These are phyloP conservation scores for Synergus japonicus DNA, from an alignment of 2,888 invertebrate species.

Conservation along the genomic window DNA sequence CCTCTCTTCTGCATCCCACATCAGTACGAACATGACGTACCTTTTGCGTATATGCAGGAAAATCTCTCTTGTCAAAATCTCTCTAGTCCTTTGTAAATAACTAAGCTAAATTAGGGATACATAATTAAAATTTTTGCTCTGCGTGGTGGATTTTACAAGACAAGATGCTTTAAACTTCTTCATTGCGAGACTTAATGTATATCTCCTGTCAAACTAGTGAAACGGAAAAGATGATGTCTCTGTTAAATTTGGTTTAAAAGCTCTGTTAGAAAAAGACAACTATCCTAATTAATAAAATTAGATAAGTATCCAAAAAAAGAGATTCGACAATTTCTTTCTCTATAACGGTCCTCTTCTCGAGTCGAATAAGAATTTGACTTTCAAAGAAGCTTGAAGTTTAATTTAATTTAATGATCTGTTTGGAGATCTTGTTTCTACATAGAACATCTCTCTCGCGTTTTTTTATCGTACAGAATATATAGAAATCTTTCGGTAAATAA, in stretches of 20 bases:
- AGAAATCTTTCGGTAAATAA: conserved; percentile 74
- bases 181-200: not conserved
- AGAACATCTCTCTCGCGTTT: not conserved
- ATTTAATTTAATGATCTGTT: conserved; percentile 69
- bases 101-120: conserved; percentile 64
- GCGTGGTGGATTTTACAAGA: not conserved
- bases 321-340: not conserved
- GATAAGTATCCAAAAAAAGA: not conserved
- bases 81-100: conserved; percentile 51
- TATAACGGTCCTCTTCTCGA: not conserved
- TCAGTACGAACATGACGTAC: not conserved
- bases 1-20: conserved; percentile 39
- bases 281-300: not conserved
- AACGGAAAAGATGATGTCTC: not conserved
- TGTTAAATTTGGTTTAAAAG: not conserved
- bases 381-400: conserved; percentile 50
- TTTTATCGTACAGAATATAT: conserved; percentile 45
- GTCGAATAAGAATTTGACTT: not conserved
- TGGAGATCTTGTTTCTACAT: conserved; percentile 21
- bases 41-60: conserved; percentile 34
- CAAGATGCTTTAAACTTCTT: not conserved
- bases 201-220: not conserved
- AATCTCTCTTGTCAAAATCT: conserved; percentile 49
- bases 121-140: conserved; percentile 51
- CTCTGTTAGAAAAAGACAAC: not conserved